phyloP scores from a whole-genome alignment of 2,888 invertebrate genomes.

The Ecliptopera silaceata region DNA sequence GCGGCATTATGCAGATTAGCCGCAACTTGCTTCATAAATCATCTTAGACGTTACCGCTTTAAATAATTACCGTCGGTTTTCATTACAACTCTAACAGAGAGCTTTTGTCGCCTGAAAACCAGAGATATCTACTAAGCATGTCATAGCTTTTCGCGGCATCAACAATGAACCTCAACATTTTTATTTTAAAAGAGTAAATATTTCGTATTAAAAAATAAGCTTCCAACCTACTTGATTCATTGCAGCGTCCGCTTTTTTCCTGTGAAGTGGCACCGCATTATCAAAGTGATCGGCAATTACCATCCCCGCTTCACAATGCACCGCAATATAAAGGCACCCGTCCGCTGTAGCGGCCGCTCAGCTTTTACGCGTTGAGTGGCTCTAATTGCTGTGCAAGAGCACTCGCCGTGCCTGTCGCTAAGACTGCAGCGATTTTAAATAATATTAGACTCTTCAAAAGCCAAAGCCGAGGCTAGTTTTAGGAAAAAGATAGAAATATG shows the following conservation, averaged over 20 bases:
- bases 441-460: conserved; percentile 8
- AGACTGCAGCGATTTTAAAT: conserved; percentile 10
- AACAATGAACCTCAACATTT: too few relatives aligned
- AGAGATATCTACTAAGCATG: conserved; percentile 3
- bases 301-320: neutral
- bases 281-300: conserved; percentile 2
- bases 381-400: conserved; percentile 15
- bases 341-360: conserved; percentile 9
- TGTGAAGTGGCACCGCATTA: neutral
- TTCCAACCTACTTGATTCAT: too few relatives aligned
- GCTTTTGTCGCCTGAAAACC: neutral
- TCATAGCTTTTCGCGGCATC: too few relatives aligned
- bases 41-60: conserved; percentile 45
- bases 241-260: neutral
- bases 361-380: conserved; percentile 13
- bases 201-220: too few relatives aligned
- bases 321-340: conserved; percentile 11
- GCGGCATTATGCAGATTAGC: conserved; percentile 54
- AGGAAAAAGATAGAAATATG: too few relatives aligned
- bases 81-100: conserved; percentile 33
- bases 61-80: conserved; percentile 55
- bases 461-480: too few relatives aligned
- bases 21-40: conserved; percentile 53
- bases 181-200: too few relatives aligned
- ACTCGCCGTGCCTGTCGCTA: conserved; percentile 1